Evolutionary conservation across 2,888 invertebrate species (phyloP).

Genomic region (Andrena minutula): DNA sequence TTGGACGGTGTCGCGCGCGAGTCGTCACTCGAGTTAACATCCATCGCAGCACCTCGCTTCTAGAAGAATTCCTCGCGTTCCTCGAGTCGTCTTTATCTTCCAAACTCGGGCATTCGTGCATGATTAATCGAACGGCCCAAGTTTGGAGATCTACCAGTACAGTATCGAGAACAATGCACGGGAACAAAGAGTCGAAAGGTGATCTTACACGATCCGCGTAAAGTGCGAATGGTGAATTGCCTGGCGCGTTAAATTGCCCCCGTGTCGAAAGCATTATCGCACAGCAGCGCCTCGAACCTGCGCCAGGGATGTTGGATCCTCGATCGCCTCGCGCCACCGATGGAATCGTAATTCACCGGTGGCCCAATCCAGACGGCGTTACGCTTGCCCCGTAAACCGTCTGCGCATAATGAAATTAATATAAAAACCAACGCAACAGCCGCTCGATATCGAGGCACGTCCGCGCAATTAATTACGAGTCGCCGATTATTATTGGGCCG

Average conservation of each 20-base stretch:
- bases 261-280: constrained; percentile 25
- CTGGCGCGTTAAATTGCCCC: constrained; percentile 28
- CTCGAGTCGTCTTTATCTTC: constrained; percentile 36
- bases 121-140: constrained; percentile 44
- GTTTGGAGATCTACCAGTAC: constrained; percentile 2
- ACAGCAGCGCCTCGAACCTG: constrained; percentile 20
- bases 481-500: not conserved
- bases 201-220: not conserved
- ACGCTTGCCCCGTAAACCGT: not conserved
- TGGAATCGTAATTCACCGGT: constrained; percentile 15
- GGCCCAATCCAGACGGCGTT: not conserved
- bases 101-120: constrained; percentile 31
- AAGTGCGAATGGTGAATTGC: constrained; percentile 8
- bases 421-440: not conserved
- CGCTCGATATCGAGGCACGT: not conserved
- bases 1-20: not conserved
- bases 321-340: too few species aligned
- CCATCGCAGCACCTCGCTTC: too few species aligned
- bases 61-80: not conserved
- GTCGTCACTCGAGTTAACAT: not conserved
- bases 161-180: constrained; percentile 21
- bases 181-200: constrained; percentile 31
- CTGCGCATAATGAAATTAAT: constrained; percentile 39
- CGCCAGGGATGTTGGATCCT: not conserved
- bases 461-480: constrained; percentile 28